Evolutionary conservation across 2,888 invertebrate species (phyloP).

Genomic region (Seira sanloemensis): DNA sequence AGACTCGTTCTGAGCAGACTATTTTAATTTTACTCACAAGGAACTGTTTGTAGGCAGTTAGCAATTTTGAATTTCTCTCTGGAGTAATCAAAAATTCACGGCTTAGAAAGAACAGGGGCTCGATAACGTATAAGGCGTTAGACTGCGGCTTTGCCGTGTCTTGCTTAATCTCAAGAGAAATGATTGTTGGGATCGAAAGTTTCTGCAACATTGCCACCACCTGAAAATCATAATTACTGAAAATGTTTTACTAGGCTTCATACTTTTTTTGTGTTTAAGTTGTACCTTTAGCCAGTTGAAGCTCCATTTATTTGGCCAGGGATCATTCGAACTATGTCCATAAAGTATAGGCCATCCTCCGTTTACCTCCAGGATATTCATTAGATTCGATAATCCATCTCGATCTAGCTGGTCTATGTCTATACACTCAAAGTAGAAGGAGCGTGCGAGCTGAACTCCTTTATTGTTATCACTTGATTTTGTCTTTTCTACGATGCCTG

Average conservation of each 20-base stretch:
- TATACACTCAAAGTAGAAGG: slow-evolving; percentile 33
- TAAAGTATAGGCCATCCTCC: slow-evolving; percentile 93
- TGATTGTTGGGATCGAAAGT: slow-evolving; percentile 48
- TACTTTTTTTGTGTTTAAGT: background rate
- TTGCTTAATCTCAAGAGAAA: slow-evolving; percentile 61
- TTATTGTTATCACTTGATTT: slow-evolving; percentile 16
- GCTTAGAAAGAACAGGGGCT: slow-evolving; percentile 60
- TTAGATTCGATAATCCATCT: slow-evolving; percentile 84
- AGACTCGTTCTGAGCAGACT: background rate
- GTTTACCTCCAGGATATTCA: slow-evolving; percentile 82
- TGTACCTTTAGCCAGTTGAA: slow-evolving; percentile 75
- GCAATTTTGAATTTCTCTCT: slow-evolving; percentile 42
- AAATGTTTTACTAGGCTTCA: no score
- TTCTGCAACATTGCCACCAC: slow-evolving; percentile 26
- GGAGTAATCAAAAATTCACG: slow-evolving; percentile 58
- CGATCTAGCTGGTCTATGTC: slow-evolving; percentile 81
- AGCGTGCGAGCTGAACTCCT: slow-evolving; percentile 32
- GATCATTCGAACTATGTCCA: slow-evolving; percentile 80
- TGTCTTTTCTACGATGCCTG: slow-evolving; percentile 23
- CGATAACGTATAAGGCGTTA: slow-evolving; percentile 56
- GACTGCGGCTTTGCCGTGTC: slow-evolving; percentile 40
- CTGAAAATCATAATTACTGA: background rate
- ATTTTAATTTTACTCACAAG: slow-evolving; percentile 13
- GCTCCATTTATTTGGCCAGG: slow-evolving; percentile 74
- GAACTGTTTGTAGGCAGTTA: slow-evolving; percentile 61